Percentiles rank a stretch among this genome's conserved stretches.
These are phyloP conservation scores for Crotalus viridis DNA, from an alignment of 2,113 vertebrate genomes.

Conservation along the genomic window DNA sequence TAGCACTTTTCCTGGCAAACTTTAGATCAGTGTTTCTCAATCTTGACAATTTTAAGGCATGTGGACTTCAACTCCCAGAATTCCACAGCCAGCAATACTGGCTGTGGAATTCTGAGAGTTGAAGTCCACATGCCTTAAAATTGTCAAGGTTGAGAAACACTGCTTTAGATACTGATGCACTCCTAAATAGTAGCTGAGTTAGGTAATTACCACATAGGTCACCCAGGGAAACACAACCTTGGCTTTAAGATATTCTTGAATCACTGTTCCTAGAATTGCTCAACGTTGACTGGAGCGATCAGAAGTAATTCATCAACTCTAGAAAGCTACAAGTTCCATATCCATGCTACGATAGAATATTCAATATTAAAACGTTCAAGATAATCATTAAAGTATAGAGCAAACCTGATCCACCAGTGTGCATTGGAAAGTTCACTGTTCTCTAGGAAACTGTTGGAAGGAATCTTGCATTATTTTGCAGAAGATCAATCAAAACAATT, in stretches of 20 bases:
- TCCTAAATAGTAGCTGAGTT: not conserved
- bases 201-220: not conserved
- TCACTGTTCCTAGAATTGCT: not conserved
- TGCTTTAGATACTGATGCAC: not conserved
- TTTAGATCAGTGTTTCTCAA: not conserved
- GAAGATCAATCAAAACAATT: conserved; percentile 28
- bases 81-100: no score
- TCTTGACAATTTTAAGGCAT: no score
- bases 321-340: not conserved
- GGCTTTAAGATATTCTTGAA: not conserved
- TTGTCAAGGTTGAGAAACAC: no score
- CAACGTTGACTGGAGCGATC: not conserved
- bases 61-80: no score
- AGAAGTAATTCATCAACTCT: not conserved
- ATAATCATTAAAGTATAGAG: not conserved
- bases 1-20: not conserved
- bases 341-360: not conserved
- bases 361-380: not conserved
- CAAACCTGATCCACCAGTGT: not conserved
- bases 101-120: no score
- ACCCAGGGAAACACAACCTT: not conserved
- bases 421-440: not conserved
- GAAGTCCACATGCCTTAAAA: no score
- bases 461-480: rapidly evolving
- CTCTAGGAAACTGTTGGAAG: not conserved